Evolutionary conservation across 2,888 invertebrate genomes (phyloP), one percentile per base, ranked within the genome.

Genomic region (Dasypogon diadema): DNA sequence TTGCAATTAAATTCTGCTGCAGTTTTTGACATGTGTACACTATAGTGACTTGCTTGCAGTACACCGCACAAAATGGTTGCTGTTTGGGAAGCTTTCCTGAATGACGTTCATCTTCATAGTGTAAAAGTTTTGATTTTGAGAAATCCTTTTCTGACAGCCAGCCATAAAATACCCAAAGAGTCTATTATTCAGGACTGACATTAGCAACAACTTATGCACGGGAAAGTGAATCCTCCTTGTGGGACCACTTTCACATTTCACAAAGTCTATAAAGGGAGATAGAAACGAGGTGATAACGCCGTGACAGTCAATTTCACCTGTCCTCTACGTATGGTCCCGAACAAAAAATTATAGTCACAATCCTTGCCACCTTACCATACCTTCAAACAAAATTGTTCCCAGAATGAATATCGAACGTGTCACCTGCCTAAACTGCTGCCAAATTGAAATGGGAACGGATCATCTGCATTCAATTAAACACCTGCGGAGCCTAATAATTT

Each of bases 1-100:
- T 70, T 54, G 70, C 54, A 70, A 70, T 70, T 70, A 70, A 70
- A 54, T 12, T 70, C 16, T 26, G 34, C 34, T 70, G 70, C 70
- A 70, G 70, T 70, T 70, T 70, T 21, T 70, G 70, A 70, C 70
- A 70, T 70, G 70, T 68, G 68, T 51, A 48, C 60, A 8, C 34
- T 14, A 37, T 8, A 3, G 1, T n/a, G n/a, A n/a, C n/a, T 46
- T 24, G 22, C 16, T 51, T 51, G 14, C 51, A 21, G 16, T 18
- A 51, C 5, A 51, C 16, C 8, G 16, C 2, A 21, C 51, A 16
- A 3, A 3, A 30, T 30, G 3, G 30, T 8, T 8, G 8, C 30
- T 30, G n/a, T n/a, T n/a, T n/a, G n/a, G n/a, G n/a, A n/a, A n/a
- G n/a, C n/a, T n/a, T n/a, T n/a, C n/a, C n/a, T n/a, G n/a, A n/a